These are phyloP conservation scores for Arenaria interpres DNA, from an alignment of 2,113 vertebrate species.

Conservation along the genomic window DNA sequence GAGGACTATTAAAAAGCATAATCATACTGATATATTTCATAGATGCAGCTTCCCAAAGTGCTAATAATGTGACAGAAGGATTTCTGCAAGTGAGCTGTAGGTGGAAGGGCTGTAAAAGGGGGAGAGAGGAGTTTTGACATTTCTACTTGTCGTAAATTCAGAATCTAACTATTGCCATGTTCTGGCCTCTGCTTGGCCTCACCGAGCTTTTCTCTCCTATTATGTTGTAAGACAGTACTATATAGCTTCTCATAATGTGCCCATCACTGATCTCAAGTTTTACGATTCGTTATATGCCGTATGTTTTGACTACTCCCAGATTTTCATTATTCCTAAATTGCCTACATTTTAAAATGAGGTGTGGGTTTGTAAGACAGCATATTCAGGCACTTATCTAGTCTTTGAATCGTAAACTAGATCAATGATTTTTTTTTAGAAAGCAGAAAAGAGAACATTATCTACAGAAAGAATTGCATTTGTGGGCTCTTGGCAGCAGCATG, in stretches of 20 bases:
- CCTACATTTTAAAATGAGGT: slow-evolving; percentile 34
- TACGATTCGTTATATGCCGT: background rate
- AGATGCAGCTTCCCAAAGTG: background rate
- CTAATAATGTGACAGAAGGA: background rate
- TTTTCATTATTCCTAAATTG: slow-evolving; percentile 55
- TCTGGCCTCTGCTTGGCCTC: background rate
- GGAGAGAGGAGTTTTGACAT: background rate
- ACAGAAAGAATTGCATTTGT: slow-evolving; percentile 1
- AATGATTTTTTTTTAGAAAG: slow-evolving; percentile 10
- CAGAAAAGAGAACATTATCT: slow-evolving; percentile 1
- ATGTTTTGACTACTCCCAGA: slow-evolving; percentile 3
- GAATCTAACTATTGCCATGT: background rate
- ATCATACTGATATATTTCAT: background rate
- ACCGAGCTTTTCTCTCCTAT: background rate
- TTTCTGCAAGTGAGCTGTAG: background rate
- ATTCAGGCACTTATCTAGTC: slow-evolving; percentile 19
- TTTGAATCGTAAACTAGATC: slow-evolving; percentile 50
- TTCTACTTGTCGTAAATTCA: background rate
- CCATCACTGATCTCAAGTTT: background rate
- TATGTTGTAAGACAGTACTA: background rate
- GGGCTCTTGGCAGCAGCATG: background rate
- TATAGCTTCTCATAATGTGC: background rate
- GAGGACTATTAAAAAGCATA: background rate
- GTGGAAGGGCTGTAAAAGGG: background rate
- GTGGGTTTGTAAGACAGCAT: slow-evolving; percentile 27